These are phyloP conservation scores for Odontomachus brunneus DNA, from an alignment of 1,140 invertebrate species.

Conservation along the genomic window DNA sequence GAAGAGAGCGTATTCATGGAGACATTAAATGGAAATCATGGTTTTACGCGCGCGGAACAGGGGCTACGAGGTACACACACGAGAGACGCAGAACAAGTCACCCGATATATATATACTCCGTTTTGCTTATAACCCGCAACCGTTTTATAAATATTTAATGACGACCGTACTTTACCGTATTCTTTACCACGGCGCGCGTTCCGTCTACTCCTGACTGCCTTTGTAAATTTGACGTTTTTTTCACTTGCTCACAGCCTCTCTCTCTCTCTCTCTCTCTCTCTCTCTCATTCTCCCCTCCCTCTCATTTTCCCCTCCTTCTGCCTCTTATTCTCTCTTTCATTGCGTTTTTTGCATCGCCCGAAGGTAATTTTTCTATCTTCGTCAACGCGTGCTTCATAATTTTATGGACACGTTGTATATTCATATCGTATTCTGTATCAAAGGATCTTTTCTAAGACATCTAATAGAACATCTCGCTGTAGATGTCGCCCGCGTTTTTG, in stretches of 20 bases:
- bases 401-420: constrained; percentile 26
- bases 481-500: background rate
- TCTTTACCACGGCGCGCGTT: background rate
- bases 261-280: background rate
- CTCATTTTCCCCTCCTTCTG: background rate
- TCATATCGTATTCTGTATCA: constrained; percentile 13
- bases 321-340: background rate
- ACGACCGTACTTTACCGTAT: constrained; percentile 51
- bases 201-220: constrained; percentile 8
- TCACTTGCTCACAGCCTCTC: background rate
- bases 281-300: background rate
- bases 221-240: constrained; percentile 26
- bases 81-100: constrained; percentile 26
- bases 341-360: background rate
- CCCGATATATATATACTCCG: constrained; percentile 41
- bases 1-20: constrained; percentile 69
- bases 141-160: constrained; percentile 78
- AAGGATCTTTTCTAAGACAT: background rate
- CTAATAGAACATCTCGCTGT: background rate
- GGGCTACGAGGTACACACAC: constrained; percentile 25
- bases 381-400: constrained; percentile 7
- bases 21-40: constrained; percentile 78
- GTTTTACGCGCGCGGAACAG: constrained; percentile 65
- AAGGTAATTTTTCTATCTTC: constrained; percentile 30
- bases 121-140: constrained; percentile 73